Base-by-base conservation (phyloP, 2,113 vertebrate genomes). In the Apistogramma diplotaenia region DNA sequence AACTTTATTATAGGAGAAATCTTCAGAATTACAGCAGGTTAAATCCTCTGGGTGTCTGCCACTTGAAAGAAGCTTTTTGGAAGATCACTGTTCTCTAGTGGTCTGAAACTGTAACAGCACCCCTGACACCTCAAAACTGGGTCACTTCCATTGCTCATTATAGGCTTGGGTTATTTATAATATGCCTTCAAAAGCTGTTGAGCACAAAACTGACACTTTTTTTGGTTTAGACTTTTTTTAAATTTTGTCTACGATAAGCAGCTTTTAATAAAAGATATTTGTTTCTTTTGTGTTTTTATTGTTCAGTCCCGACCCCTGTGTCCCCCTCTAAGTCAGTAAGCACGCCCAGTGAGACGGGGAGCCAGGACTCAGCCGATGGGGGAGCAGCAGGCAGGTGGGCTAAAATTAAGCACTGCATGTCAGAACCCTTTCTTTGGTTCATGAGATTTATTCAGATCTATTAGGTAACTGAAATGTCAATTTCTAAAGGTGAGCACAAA, bases 241-340 rank as follows among this genome's bases (percentile, higher is more conserved):
- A n/a, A n/a, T n/a, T 78, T 82, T 55, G 46, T 55, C 33, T 25
- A 58, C 89, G 51, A 82, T 93, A 93, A 87, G 83, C 95, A 95
- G 95, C 93, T 94, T 93, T 94, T 96, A 96, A 97, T 96, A 93
- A 95, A 91, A 93, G 93, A 95, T 94, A 92, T 94, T 93, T 97
- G 95, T 97, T 96, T 94, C 96, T 96, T 96, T 96, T 10, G 3
- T 16, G 96, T 95, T 96, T 96, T 95, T 93, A 93, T 95, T 95
- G 94, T 96, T 96, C 96, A 99, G 98, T 99, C 94, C 98, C 97
- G 92, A 97, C 97, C 94, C 97, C 97, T 93, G 96, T 98, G 96
- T 99, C 98, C 93, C 97, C 98, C 87, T 98, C 97, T 93, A 99
- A 99, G 95, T 98, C 98, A 93, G 94, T 97, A 96, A 98, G 98